These are phyloP conservation scores for Flexamia atlantica DNA, from an alignment of 2,888 invertebrate species.

Conservation along the genomic window DNA sequence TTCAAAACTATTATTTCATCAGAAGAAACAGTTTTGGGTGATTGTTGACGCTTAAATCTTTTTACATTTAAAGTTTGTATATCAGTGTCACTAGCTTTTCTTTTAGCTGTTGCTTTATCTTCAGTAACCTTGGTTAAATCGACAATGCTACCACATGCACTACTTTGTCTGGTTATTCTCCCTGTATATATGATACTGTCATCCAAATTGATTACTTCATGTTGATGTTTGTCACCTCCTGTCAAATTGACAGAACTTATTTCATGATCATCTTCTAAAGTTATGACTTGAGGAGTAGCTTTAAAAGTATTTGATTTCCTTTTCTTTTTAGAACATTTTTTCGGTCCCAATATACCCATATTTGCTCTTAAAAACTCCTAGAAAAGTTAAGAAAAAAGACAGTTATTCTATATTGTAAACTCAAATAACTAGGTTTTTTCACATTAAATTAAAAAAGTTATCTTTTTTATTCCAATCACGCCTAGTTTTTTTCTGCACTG, in stretches of 20 bases:
- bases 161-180: background rate
- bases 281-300: background rate
- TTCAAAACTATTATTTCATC: background rate
- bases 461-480: too few relatives aligned
- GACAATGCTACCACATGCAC: background rate
- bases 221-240: background rate
- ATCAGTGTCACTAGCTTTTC: background rate
- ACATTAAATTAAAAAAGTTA: too few relatives aligned
- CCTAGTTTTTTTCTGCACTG: too few relatives aligned
- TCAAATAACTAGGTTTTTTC: too few relatives aligned
- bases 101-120: background rate
- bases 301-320: background rate
- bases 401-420: too few relatives aligned
- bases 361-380: background rate
- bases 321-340: background rate
- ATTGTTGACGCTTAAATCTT: background rate
- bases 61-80: background rate
- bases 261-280: background rate
- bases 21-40: background rate
- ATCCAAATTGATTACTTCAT: constrained; percentile 5
- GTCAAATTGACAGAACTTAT: background rate
- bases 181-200: background rate
- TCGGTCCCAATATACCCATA: background rate
- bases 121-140: constrained; percentile 7
- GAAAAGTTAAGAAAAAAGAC: background rate